Percentiles rank a stretch among this genome's conserved stretches.
Conservation (phyloP, 2,797 vertebrate species). For the Intellagama lesueurii region DNA sequence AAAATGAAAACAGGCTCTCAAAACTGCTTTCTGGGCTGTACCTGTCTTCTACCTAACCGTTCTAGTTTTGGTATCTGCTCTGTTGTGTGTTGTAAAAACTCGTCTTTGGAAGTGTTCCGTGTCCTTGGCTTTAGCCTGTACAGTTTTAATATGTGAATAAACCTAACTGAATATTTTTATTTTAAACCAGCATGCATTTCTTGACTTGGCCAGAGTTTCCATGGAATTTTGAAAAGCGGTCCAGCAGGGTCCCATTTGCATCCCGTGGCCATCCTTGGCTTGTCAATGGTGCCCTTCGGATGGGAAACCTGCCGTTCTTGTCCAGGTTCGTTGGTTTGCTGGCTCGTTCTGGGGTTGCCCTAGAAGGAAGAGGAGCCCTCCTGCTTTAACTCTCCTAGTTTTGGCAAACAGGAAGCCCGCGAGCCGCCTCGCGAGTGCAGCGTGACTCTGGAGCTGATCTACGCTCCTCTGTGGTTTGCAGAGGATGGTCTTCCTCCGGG, state of each 20-base stretch:
- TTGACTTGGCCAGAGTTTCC: neutral
- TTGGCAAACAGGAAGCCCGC: neutral
- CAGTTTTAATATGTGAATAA: constrained; percentile 75
- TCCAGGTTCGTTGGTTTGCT: neutral
- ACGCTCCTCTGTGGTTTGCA: neutral
- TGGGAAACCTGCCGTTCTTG: neutral
- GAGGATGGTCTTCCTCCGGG: neutral
- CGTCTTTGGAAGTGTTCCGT: constrained; percentile 63
- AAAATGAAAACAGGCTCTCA: constrained; percentile 59
- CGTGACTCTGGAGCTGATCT: no score
- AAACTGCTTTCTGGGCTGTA: constrained; percentile 56
- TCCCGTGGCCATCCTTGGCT: neutral
- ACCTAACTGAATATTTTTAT: constrained; percentile 74
- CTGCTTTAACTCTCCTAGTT: neutral
- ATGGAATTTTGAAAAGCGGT: neutral
- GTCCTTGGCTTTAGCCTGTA: constrained; percentile 66
- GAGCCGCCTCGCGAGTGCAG: neutral
- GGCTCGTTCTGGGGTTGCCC: neutral
- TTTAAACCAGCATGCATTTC: constrained; percentile 51
- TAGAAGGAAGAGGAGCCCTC: neutral
- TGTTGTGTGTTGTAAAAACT: constrained; percentile 74
- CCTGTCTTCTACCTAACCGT: constrained; percentile 67
- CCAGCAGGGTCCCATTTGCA: neutral
- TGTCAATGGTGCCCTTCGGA: neutral
- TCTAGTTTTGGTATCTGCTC: constrained; percentile 64